Evolutionary conservation across 2,888 invertebrate genomes (phyloP).

Genomic region (Deilephila elpenor): DNA sequence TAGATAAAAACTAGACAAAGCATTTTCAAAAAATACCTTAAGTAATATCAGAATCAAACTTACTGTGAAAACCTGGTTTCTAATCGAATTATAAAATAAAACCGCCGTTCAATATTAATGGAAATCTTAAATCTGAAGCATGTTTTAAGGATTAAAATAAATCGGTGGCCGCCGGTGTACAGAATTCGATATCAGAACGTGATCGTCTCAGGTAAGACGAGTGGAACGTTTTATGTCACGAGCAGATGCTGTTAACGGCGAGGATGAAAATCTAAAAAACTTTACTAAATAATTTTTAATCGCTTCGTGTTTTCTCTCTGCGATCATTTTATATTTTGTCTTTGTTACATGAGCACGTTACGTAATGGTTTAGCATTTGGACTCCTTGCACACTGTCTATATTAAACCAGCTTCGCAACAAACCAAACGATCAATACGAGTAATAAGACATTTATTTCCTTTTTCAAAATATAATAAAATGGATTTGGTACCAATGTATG

Average conservation of each 20-base stretch:
- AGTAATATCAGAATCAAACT: no score
- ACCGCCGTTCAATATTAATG: not conserved
- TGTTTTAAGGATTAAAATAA: slow-evolving; percentile 1
- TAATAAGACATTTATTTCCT: no score
- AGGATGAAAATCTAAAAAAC: not conserved
- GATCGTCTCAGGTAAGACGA: slow-evolving; percentile 1
- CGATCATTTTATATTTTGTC: not conserved
- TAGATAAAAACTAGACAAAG: no score
- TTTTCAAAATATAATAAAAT: no score
- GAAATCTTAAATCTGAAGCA: slow-evolving; percentile 8
- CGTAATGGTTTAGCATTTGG: no score
- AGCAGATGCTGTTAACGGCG: slow-evolving; percentile 17
- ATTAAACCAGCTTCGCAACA: no score
- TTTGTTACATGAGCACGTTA: not conserved
- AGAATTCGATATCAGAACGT: slow-evolving; percentile 17
- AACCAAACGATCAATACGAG: no score
- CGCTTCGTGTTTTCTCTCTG: not conserved
- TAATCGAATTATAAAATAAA: not conserved
- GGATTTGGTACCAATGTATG: no score
- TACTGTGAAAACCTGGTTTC: not conserved
- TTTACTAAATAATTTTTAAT: not conserved
- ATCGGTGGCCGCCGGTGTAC: slow-evolving; percentile 8
- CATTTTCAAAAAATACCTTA: no score
- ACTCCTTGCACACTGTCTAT: no score
- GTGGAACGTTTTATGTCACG: slow-evolving; percentile 21